Evolutionary conservation across 2,888 invertebrate species (phyloP).

Genomic region (Sceliomorpha sp.): DNA sequence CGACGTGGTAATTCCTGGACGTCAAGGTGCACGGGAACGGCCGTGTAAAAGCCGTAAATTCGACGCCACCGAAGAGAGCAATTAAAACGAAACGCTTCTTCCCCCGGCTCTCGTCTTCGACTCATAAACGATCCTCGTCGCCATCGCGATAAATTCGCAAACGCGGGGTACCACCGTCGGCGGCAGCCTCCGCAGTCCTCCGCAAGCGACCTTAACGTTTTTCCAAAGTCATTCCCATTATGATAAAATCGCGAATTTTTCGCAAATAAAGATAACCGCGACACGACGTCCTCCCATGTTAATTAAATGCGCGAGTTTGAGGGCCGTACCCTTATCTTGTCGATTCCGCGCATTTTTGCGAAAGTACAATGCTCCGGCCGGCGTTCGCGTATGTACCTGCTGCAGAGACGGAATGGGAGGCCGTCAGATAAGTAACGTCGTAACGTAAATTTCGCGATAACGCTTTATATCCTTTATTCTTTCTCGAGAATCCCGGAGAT

Average conservation of each 20-base stretch:
- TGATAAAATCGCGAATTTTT: slow-evolving; percentile 22
- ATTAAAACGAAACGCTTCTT: slow-evolving; percentile 31
- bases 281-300: slow-evolving; percentile 22
- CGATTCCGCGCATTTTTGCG: slow-evolving; percentile 21
- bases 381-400: slow-evolving; percentile 24
- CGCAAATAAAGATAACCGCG: slow-evolving; percentile 12
- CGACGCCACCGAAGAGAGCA: slow-evolving; percentile 22
- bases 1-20: slow-evolving; percentile 7
- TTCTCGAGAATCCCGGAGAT: slow-evolving; percentile 23
- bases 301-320: slow-evolving; percentile 36
- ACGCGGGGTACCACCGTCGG: too few species aligned
- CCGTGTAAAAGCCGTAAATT: slow-evolving; percentile 27
- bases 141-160: too few species aligned
- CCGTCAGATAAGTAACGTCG: slow-evolving; percentile 29
- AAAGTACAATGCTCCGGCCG: slow-evolving; percentile 18
- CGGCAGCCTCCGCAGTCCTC: too few species aligned
- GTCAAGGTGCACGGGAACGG: slow-evolving; percentile 25
- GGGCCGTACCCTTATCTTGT: slow-evolving; percentile 28
- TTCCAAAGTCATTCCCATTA: slow-evolving; percentile 4
- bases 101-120: too few species aligned
- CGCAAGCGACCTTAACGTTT: slow-evolving; percentile 7
- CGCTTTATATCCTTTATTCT: slow-evolving; percentile 25
- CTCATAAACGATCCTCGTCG: too few species aligned
- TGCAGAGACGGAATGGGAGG: slow-evolving; percentile 29
- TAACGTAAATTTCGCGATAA: slow-evolving; percentile 41